Base-by-base conservation (phyloP, 2,113 vertebrate species). In the Lipophrys pholis region DNA sequence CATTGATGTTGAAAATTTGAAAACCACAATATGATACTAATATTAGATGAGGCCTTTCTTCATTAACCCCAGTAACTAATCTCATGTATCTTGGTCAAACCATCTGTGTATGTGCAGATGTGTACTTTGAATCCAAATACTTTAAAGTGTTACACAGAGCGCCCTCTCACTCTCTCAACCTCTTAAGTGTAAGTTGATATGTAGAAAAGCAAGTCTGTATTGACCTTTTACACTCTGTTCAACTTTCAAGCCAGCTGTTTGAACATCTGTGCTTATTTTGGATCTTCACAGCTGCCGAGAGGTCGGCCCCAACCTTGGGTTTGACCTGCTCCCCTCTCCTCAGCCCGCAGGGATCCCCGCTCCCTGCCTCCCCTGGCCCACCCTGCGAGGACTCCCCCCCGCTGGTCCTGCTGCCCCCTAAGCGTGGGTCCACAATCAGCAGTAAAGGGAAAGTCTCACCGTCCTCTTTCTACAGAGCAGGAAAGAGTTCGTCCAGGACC, bases 211-310 rank as follows among this genome's bases (percentile, higher is more conserved):
- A 64, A 78, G 75, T 87, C 63, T 67, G 64, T 67, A 68, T 73
- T 81, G 83, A 90, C 88, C 88, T 80, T 51, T 1, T 70, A 36
- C 17, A 30, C 72, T 78, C 16, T 70, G 58, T 76, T 40, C 70
- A 73, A 78, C 69, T 49, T 81, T 38, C 81, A 73, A 65, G 65
- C 82, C 89, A 89, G 89, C 84, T 89, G 86, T 80, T 67, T 89
- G 68, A 92, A 85, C 90, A 92, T 88, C 91, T 91, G 87, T 89
- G 84, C 51, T 89, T 91, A 68, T 83, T 84, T 87, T 89, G 71
- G 63, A 84, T 52, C 60, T 36, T 80, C 8, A 40, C 82, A 93
- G 91, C 83, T 83, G 78, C 58, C 3, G 85, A 86, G 55, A 87
- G 82, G 80, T 90, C 80, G 69, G 72, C 53, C 52, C 81, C 82